Percentiles rank a stretch among this genome's conserved stretches.
Evolutionary conservation across 2,888 invertebrate genomes (phyloP).

Genomic region (Zygothrica quintamaculata): DNA sequence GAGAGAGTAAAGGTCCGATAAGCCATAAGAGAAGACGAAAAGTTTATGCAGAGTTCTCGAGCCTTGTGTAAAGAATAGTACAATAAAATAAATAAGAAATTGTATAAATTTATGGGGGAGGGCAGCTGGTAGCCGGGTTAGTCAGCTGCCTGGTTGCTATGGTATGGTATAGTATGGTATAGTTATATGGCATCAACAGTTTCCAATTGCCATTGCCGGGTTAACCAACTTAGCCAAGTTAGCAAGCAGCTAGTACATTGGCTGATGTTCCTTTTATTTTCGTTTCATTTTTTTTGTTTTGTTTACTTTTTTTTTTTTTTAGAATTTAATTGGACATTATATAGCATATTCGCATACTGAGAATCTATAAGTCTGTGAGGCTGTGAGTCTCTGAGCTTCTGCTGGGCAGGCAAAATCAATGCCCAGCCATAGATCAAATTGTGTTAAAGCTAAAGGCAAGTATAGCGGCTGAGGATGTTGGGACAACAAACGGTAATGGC

Average conservation of each 20-base stretch:
- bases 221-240: background rate
- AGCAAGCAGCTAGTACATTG: conserved; percentile 6
- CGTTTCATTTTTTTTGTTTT: conserved; percentile 24
- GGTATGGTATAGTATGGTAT: too few species aligned
- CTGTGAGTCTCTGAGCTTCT: conserved; percentile 33
- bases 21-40: conserved; percentile 69
- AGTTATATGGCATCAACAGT: conserved; percentile 6
- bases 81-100: conserved; percentile 76
- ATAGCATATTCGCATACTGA: conserved; percentile 71
- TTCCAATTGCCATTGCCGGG: background rate
- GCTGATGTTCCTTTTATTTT: conserved; percentile 23
- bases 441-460: conserved; percentile 56
- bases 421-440: conserved; percentile 75
- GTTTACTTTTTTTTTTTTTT: conserved; percentile 40
- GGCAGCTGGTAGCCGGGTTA: conserved; percentile 41
- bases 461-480: conserved; percentile 50
- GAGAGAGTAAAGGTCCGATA: conserved; percentile 35
- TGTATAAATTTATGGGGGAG: conserved; percentile 74
- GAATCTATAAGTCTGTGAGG: conserved; percentile 33
- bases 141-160: conserved; percentile 6
- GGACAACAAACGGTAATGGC: conserved; percentile 66
- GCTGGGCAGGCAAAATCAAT: conserved; percentile 70
- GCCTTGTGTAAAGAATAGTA: conserved; percentile 66
- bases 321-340: conserved; percentile 80
- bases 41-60: conserved; percentile 66